Evolutionary conservation across 2,888 invertebrate genomes (phyloP).

Genomic region (Lasioglossum oenotherae): DNA sequence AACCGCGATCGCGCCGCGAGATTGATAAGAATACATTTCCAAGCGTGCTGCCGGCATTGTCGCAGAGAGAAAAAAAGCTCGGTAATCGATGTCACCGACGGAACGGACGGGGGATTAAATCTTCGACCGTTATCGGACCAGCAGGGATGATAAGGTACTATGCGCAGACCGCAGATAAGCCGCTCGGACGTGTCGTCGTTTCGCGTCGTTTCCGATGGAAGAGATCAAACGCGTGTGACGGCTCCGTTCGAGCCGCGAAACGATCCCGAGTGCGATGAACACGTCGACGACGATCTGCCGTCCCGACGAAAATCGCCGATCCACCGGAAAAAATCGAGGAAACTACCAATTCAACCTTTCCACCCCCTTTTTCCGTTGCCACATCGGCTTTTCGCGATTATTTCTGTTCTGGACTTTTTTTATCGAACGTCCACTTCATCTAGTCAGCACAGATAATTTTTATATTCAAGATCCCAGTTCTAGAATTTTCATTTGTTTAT

Average conservation of each 20-base stretch:
- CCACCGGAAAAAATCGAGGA: background rate
- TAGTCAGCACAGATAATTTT: background rate
- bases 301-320: background rate
- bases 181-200: background rate
- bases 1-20: background rate
- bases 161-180: slow-evolving; percentile 1
- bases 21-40: background rate
- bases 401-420: background rate
- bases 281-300: background rate
- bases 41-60: background rate
- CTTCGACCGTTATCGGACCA: background rate
- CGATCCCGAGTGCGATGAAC: background rate
- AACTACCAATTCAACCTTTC: background rate
- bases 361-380: background rate
- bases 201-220: background rate
- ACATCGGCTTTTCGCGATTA: background rate
- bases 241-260: background rate
- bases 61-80: background rate
- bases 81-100: background rate
- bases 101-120: background rate
- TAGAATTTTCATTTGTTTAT: background rate
- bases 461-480: background rate
- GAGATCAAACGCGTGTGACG: slow-evolving; percentile 1
- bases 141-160: background rate
- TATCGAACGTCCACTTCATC: too few relatives aligned